phyloP scores from a whole-genome alignment of 2,888 invertebrate genomes.

The Epinotia demarniana region DNA sequence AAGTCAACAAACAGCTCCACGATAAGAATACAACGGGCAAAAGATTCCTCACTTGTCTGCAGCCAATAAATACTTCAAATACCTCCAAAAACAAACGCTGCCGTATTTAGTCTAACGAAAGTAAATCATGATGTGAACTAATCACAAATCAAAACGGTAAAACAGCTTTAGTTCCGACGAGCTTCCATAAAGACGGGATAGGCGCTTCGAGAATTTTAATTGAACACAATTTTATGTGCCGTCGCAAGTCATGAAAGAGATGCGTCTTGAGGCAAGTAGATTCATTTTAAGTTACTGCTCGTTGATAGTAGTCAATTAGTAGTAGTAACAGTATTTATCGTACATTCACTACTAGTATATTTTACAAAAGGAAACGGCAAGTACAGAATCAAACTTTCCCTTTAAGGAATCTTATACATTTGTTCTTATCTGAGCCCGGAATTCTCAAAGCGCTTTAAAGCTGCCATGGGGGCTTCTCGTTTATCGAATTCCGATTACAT shows the following conservation, averaged over 20 bases:
- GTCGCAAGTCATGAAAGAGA: slow-evolving; percentile 7
- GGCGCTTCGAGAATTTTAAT: slow-evolving; percentile 45
- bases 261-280: not conserved
- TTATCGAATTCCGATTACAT: too few relatives aligned
- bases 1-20: not conserved
- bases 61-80: not conserved
- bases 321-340: too few relatives aligned
- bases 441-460: too few relatives aligned
- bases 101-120: slow-evolving; percentile 11
- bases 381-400: too few relatives aligned
- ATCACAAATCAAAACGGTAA: slow-evolving; percentile 39
- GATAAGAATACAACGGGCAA: too few relatives aligned
- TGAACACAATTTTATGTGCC: slow-evolving; percentile 34
- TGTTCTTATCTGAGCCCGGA: too few relatives aligned
- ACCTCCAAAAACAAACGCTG: not conserved
- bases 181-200: slow-evolving; percentile 36
- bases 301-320: too few relatives aligned
- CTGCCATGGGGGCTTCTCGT: too few relatives aligned
- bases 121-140: slow-evolving; percentile 21
- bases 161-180: slow-evolving; percentile 17
- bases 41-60: not conserved
- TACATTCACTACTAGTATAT: too few relatives aligned
- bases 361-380: too few relatives aligned
- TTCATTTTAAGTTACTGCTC: not conserved
- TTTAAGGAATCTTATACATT: too few relatives aligned